Conservation (phyloP, 2,797 vertebrate species). For the Pseudotriccus pelzelni region DNA sequence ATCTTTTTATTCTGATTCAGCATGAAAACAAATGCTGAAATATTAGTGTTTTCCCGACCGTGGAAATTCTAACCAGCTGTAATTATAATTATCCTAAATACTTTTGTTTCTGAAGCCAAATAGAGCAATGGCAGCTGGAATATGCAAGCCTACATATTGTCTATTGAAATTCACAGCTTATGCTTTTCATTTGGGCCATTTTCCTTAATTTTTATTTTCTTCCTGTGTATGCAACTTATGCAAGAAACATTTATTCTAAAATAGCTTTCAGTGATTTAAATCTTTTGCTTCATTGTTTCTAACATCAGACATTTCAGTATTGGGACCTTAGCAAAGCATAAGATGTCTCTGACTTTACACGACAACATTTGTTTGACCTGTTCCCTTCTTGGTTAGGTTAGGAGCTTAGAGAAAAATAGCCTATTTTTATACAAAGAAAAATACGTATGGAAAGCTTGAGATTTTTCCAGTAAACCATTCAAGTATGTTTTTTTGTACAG, state of each 20-base stretch:
- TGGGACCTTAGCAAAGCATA: not conserved
- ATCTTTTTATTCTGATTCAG: not conserved
- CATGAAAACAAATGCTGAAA: not conserved
- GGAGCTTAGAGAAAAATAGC: not conserved
- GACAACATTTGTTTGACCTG: not conserved
- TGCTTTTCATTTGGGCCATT: conserved; percentile 4
- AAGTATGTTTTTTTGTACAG: not conserved
- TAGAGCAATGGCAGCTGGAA: not conserved
- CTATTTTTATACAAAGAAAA: not conserved
- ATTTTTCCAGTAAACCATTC: not conserved
- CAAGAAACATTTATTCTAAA: not conserved
- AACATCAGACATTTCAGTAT: not conserved
- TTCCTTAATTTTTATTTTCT: conserved; percentile 30
- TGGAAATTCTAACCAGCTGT: not conserved
- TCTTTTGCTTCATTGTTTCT: not conserved
- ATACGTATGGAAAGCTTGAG: not conserved
- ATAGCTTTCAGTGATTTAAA: not conserved
- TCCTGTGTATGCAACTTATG: not conserved
- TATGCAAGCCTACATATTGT: not conserved
- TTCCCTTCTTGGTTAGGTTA: not conserved
- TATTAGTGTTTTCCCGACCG: not conserved
- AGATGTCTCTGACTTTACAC: not conserved
- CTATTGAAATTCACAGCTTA: not conserved
- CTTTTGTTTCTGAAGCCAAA: conserved; percentile 10
- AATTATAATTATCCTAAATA: conserved; percentile 33